phyloP scores from a whole-genome alignment of 1,140 invertebrate species.

The Nymphalis io region DNA sequence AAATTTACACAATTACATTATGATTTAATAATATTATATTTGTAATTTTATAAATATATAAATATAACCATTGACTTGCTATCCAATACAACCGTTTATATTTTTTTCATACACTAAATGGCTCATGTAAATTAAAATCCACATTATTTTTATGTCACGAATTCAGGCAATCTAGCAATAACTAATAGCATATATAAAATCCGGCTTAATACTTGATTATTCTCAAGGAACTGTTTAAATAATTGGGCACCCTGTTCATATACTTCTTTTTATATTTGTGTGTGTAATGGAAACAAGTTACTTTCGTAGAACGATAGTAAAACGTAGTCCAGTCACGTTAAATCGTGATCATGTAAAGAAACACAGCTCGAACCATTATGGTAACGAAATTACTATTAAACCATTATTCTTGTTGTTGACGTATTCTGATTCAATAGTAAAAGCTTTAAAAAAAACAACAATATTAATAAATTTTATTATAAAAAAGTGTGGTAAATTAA shows the following conservation, averaged over 20 bases:
- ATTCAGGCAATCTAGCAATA: too few species aligned
- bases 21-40: too few species aligned
- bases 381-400: constrained; percentile 26
- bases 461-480: not conserved
- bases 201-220: not conserved
- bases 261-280: not conserved
- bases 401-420: not conserved
- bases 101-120: too few species aligned
- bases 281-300: constrained; percentile 21
- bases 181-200: too few species aligned
- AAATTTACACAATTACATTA: too few species aligned
- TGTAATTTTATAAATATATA: too few species aligned
- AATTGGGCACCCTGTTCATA: not conserved
- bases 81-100: too few species aligned
- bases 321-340: constrained; percentile 53
- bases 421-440: not conserved
- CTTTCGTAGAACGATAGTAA: constrained; percentile 28
- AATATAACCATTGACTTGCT: too few species aligned
- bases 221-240: not conserved
- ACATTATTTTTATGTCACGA: too few species aligned
- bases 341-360: constrained; percentile 48
- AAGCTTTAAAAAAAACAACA: not conserved
- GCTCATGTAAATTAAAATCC: too few species aligned
- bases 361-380: constrained; percentile 29
- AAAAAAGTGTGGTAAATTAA: not conserved